These are phyloP conservation scores for Eugnorisma glareosa DNA, from an alignment of 2,888 invertebrate species.

Conservation along the genomic window DNA sequence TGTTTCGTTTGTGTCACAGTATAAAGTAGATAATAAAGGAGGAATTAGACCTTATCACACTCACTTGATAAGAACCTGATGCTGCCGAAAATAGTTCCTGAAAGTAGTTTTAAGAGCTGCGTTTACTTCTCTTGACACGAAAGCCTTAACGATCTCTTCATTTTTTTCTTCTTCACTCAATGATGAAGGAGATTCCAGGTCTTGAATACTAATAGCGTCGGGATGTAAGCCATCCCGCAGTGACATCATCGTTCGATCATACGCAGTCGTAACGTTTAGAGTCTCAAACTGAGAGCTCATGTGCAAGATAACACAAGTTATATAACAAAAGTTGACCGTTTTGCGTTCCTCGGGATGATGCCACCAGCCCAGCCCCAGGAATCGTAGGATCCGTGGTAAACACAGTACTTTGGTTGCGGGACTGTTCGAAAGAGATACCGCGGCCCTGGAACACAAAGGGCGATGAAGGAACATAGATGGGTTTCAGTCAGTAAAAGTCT, in stretches of 20 bases:
- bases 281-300: slow-evolving; percentile 85
- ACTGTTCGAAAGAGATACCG: too few relatives aligned
- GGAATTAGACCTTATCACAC: slow-evolving; percentile 59
- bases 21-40: too few relatives aligned
- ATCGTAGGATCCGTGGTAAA: slow-evolving; percentile 80
- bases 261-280: slow-evolving; percentile 79
- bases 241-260: slow-evolving; percentile 79
- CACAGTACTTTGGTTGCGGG: too few relatives aligned
- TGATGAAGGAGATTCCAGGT: slow-evolving; percentile 33
- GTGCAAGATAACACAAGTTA: slow-evolving; percentile 84
- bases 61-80: slow-evolving; percentile 84
- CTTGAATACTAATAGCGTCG: slow-evolving; percentile 58
- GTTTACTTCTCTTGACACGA: slow-evolving; percentile 78
- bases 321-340: slow-evolving; percentile 78
- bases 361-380: slow-evolving; percentile 87
- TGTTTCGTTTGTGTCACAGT: too few relatives aligned
- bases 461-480: too few relatives aligned
- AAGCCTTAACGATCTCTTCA: slow-evolving; percentile 74
- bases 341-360: slow-evolving; percentile 84
- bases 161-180: slow-evolving; percentile 38
- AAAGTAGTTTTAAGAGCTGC: slow-evolving; percentile 78
- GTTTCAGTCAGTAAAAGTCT: too few relatives aligned
- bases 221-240: slow-evolving; percentile 67
- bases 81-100: slow-evolving; percentile 82
- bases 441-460: too few relatives aligned